Evolutionary conservation across 2,888 invertebrate genomes (phyloP).

Genomic region (Dolomedes plantarius): DNA sequence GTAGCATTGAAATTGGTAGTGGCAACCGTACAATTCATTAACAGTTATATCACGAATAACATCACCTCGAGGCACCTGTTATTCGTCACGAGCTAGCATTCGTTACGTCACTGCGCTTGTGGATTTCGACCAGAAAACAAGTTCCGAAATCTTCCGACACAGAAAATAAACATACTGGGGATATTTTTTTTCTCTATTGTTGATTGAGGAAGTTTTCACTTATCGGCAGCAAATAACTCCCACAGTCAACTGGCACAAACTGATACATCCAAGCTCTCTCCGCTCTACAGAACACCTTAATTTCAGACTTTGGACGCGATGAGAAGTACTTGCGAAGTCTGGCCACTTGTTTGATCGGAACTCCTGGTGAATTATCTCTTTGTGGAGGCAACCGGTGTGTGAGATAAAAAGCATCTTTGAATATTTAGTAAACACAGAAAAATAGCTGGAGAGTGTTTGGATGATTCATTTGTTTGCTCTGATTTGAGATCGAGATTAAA

Average conservation of each 20-base stretch:
- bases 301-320: neutral
- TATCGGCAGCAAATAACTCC: neutral
- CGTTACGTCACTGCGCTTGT: neutral
- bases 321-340: neutral
- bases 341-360: neutral
- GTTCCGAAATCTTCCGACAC: neutral
- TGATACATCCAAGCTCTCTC: neutral
- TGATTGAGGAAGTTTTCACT: conserved; percentile 8
- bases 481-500: too few relatives aligned
- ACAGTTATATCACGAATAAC: too few relatives aligned
- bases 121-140: neutral
- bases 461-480: too few relatives aligned
- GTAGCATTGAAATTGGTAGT: too few relatives aligned
- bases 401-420: too few relatives aligned
- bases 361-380: neutral
- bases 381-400: neutral
- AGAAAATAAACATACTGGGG: neutral
- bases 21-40: too few relatives aligned
- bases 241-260: neutral
- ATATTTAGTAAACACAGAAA: too few relatives aligned
- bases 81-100: neutral
- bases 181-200: neutral
- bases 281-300: neutral
- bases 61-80: too few relatives aligned
- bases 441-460: too few relatives aligned